Base-by-base conservation (phyloP, 2,797 vertebrate genomes). In the Hypotaenidia philippensis region DNA sequence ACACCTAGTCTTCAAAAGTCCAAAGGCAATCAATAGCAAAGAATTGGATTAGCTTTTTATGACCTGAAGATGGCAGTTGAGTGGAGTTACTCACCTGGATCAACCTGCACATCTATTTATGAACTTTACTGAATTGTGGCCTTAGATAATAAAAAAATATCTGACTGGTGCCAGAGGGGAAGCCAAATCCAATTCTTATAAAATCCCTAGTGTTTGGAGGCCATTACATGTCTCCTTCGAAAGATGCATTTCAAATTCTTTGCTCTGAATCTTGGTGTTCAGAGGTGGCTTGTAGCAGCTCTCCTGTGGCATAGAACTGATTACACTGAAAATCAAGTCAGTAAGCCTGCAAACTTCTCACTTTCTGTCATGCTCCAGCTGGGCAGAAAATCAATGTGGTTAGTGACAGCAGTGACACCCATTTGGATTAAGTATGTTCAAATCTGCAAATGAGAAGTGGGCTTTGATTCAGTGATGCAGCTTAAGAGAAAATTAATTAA, bases 361-460 rank as follows among this genome's bases (percentile, higher is more conserved):
- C 52, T 94, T 91, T 85, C 52, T 83, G 14, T 64, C 26, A 71
- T 78, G 64, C 29, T 94, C 68, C 57, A 80, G 74, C 83, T 69
- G 76, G 76, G 79, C 83, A 96, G 92, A 96, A 96, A 94, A 95
- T 92, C 95, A 77, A 86, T 91, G 66, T 26, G 61, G 68, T 95
- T 84, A 89, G 32, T 47, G 69, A 61, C 31, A 82, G 29, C 50
- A 77, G 40, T 64, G 71, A 47, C 41, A 78, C 25, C 36, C 34
- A 21, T 86, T 89, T 95, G 56, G 59, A 89, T 90, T 65, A 96
- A 71, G 15, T 34, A 32, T 32, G 40, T 65, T 93, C 52, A 88
- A 75, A 94, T 84, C 56, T 69, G 61, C 50, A 86, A 92, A 72
- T 78, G 38, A 90, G 86, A 83, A 91, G 56, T 53, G 13, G 32